phyloP scores from a whole-genome alignment of 2,113 vertebrate species.

The Galbula dea region DNA sequence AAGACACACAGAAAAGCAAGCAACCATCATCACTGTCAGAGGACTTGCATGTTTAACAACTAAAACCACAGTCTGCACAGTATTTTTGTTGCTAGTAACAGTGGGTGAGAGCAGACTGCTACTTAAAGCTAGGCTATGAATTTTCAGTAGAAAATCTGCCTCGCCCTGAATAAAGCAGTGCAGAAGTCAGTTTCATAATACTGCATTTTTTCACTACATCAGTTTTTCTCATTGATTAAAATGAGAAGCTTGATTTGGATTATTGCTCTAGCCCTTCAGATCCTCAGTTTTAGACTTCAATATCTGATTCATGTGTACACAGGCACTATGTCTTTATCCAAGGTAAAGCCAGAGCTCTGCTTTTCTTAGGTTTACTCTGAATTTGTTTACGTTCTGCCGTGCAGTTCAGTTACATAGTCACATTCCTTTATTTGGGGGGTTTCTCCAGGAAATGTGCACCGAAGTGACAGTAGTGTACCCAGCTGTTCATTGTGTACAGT shows the following conservation, averaged over 20 bases:
- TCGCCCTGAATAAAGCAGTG: background rate
- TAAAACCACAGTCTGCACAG: background rate
- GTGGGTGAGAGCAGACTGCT: background rate
- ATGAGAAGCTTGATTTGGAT: background rate
- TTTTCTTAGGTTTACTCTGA: background rate
- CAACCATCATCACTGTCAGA: background rate
- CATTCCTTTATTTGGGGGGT: background rate
- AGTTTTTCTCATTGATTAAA: background rate
- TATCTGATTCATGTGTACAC: background rate
- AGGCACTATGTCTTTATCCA: background rate
- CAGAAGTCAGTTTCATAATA: background rate
- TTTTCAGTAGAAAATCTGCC: background rate
- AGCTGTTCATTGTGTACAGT: background rate
- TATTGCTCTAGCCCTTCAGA: background rate
- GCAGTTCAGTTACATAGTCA: background rate
- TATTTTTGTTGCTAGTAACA: background rate
- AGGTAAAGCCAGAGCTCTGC: background rate
- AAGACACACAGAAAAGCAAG: background rate
- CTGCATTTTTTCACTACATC: background rate
- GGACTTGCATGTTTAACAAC: background rate
- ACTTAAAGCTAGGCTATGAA: background rate
- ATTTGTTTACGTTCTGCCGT: background rate
- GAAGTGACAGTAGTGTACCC: no score
- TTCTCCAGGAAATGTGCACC: background rate
- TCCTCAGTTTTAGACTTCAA: background rate